Evolutionary conservation across 1,140 invertebrate species (phyloP).

Genomic region (Sycophaga agraensis): DNA sequence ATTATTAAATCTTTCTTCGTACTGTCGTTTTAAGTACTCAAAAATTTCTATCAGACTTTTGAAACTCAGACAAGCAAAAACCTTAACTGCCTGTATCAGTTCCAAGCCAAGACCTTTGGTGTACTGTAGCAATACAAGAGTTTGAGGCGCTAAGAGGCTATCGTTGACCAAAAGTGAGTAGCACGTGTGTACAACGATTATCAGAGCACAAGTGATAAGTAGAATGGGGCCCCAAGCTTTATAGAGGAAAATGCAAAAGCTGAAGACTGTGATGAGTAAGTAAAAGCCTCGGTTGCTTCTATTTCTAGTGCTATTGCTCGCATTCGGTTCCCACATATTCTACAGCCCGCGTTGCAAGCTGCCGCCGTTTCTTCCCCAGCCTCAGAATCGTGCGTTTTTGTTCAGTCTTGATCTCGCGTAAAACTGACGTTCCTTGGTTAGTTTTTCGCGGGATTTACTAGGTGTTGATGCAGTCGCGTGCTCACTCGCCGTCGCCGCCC

Average conservation of each 20-base stretch:
- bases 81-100: neutral
- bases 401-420: neutral
- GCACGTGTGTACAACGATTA: constrained; percentile 46
- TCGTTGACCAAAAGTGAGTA: constrained; percentile 50
- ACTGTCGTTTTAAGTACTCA: neutral
- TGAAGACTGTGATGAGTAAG: constrained; percentile 45
- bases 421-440: neutral
- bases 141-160: constrained; percentile 44
- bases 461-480: neutral
- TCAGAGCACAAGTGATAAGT: constrained; percentile 38
- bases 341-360: constrained; percentile 18
- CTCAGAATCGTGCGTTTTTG: neutral
- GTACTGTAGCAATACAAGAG: constrained; percentile 34
- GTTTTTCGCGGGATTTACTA: neutral
- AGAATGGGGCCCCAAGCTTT: constrained; percentile 47
- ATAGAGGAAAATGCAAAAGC: constrained; percentile 46
- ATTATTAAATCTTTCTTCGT: neutral
- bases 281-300: constrained; percentile 34
- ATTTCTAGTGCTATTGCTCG: constrained; percentile 13
- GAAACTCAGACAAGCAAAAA: neutral
- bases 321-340: constrained; percentile 55
- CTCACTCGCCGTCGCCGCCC: neutral
- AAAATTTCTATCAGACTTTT: neutral
- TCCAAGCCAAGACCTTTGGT: constrained; percentile 32
- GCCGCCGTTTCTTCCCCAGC: neutral